Percentiles rank a stretch among this genome's conserved stretches.
These are phyloP conservation scores for Phoeniculus purpureus DNA, from an alignment of 2,797 vertebrate genomes.

Conservation along the genomic window DNA sequence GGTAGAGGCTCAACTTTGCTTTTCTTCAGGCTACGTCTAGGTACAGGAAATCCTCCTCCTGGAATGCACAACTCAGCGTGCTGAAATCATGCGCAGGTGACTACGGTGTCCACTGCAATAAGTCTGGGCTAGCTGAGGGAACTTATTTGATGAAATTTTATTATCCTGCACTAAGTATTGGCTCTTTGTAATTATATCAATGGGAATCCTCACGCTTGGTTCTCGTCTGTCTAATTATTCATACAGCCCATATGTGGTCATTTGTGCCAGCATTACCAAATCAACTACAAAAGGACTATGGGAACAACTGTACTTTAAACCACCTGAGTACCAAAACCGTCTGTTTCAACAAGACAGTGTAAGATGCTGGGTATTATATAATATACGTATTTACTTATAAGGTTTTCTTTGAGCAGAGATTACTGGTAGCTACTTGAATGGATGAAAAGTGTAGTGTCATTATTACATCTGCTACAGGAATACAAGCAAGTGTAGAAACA, in stretches of 20 bases:
- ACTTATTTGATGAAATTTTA: not conserved
- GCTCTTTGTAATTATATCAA: not conserved
- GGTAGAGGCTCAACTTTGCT: not conserved
- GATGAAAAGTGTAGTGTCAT: not conserved
- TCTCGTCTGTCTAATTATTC: not conserved
- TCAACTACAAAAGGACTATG: not conserved
- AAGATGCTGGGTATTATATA: not conserved
- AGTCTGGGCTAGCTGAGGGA: not conserved
- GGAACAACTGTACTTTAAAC: not conserved
- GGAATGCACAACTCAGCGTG: not conserved
- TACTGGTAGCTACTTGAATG: not conserved
- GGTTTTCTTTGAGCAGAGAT: not conserved
- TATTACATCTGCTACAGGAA: not conserved
- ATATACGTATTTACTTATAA: too few relatives aligned
- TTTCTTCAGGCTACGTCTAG: fast-evolving
- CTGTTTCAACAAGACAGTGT: not conserved
- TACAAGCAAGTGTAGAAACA: not conserved
- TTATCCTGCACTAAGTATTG: not conserved
- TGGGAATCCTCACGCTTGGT: not conserved
- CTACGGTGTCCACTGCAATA: fast-evolving
- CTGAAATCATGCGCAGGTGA: too few relatives aligned
- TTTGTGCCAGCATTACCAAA: not conserved
- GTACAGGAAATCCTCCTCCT: not conserved
- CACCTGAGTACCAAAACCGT: not conserved
- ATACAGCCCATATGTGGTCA: not conserved